phyloP scores from a whole-genome alignment of 2,113 vertebrate species.

The Grammomys surdaster region DNA sequence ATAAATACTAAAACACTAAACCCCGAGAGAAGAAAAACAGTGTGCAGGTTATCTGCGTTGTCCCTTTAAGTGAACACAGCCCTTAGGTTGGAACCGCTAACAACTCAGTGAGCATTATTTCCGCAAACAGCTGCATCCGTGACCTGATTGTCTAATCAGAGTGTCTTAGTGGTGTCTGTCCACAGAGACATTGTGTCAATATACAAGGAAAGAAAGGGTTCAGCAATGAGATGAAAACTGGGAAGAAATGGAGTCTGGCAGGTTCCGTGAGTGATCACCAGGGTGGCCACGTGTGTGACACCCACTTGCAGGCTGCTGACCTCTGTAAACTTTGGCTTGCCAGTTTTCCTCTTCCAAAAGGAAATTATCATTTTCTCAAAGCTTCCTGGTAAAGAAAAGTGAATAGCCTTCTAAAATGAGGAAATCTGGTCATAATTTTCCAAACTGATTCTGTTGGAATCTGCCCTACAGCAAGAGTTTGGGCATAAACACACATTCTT shows the following conservation, averaged over 20 bases:
- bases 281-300: not conserved
- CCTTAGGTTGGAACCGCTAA: not conserved
- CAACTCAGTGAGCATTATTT: not conserved
- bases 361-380: constrained; percentile 58
- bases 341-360: constrained; percentile 58
- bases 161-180: not conserved
- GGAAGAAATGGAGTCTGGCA: not conserved
- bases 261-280: not conserved
- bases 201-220: not conserved
- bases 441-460: constrained; percentile 3
- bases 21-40: not conserved
- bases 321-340: constrained; percentile 18
- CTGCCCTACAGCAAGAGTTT: not conserved
- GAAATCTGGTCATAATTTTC: constrained; percentile 58
- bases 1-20: not conserved
- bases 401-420: not conserved
- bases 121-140: not conserved
- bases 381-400: constrained; percentile 50
- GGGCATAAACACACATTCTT: constrained; percentile 33
- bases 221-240: not conserved
- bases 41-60: not conserved
- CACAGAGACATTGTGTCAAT: not conserved
- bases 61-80: not conserved
- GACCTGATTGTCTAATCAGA: not conserved
- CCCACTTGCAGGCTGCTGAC: not conserved